Conservation (phyloP, 2,797 vertebrate genomes). For the Lepilemur septentrionalis region DNA sequence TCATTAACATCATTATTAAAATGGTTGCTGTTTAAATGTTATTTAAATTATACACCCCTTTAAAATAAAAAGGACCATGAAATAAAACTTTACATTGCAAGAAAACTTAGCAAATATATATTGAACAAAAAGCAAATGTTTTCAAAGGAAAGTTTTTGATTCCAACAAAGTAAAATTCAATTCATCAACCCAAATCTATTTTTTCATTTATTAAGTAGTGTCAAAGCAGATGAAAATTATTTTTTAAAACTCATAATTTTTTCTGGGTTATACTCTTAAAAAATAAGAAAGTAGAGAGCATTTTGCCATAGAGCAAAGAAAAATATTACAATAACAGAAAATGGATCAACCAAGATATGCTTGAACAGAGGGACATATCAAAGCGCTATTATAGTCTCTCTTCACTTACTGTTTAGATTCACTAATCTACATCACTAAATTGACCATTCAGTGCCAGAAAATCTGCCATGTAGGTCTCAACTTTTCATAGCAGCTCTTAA, state of each 20-base stretch:
- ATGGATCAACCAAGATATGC: constrained; percentile 82
- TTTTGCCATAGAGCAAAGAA: constrained; percentile 74
- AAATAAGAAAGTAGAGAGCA: constrained; percentile 64
- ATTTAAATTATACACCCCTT: neutral
- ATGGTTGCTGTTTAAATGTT: neutral
- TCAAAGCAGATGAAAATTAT: constrained; percentile 65
- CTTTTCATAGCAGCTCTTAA: constrained; percentile 88
- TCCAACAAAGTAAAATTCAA: constrained; percentile 47
- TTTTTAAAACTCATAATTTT: constrained; percentile 63
- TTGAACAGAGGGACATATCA: constrained; percentile 84
- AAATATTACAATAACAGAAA: constrained; percentile 83
- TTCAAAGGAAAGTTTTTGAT: constrained; percentile 55
- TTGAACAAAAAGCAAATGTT: constrained; percentile 44
- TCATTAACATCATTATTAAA: neutral
- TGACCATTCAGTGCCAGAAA: constrained; percentile 87
- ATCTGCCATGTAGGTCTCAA: constrained; percentile 90
- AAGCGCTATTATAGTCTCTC: constrained; percentile 81
- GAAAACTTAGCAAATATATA: constrained; percentile 47
- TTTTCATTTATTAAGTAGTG: constrained; percentile 68
- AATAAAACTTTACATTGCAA: constrained; percentile 50
- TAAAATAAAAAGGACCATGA: constrained; percentile 34
- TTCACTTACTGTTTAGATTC: constrained; percentile 85
- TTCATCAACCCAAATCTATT: constrained; percentile 63
- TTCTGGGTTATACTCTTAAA: constrained; percentile 65
- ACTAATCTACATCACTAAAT: constrained; percentile 87